Base-by-base conservation (phyloP, 2,113 vertebrate genomes). In the Noctilio leporinus region DNA sequence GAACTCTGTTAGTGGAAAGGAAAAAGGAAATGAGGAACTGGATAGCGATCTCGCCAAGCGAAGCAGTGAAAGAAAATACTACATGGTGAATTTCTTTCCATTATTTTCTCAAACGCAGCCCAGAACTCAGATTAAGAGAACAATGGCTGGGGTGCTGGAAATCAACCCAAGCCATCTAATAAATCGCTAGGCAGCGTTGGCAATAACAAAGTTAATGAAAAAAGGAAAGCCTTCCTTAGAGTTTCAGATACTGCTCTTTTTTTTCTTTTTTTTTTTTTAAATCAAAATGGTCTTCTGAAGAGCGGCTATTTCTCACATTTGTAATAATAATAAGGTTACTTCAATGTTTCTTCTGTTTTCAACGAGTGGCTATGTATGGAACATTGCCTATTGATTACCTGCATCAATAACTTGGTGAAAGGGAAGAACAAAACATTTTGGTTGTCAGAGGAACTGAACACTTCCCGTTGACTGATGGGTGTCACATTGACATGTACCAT, bases 91-190 rank as follows among this genome's bases (percentile, higher is more conserved):
- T 84, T 84, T 97, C 90, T 94, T 95, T 96, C 95, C 94, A 76
- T 95, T 97, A 95, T 97, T 97, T 97, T 96, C 94, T 95, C 91
- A 97, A 94, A 78, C 89, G 77, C 92, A 91, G 40, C 75, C 91
- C 30, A 89, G 75, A 55, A 72, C 53, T 90, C 47, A 95, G 97
- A 97, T 97, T 97, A 97, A 69, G 78, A 96, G 93, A 97, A 97
- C 97, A 97, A 97, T 96, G 78, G 49, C 89, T 26, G 51, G 91
- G 57, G 65, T 67, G 77, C 59, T 96, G 90, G 81, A 59, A 95
- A 80, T 87, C 85, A 95, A 69, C 76, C 45, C 83, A 94, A 65
- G 38, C 69, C 65, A 91, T 95, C 67, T 89, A 94, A 96, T 96
- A 95, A 97, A 94, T 86, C 7, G n/a, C 40, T 88, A 87, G 88